phyloP scores from a whole-genome alignment of 2,797 vertebrate species.

The Heliangelus exortis region DNA sequence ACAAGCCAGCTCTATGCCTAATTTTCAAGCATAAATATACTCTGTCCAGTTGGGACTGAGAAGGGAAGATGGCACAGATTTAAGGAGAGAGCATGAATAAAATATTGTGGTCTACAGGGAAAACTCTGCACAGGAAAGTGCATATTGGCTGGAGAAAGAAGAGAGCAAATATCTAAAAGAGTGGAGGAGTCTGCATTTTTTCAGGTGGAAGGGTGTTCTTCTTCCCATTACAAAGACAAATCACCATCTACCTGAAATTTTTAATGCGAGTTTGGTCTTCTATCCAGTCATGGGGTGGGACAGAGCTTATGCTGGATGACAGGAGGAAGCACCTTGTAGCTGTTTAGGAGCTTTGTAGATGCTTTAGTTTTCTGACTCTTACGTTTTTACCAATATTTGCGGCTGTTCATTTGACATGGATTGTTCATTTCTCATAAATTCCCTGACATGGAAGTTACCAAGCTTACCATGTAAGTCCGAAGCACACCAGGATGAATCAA shows the following conservation, averaged over 20 bases:
- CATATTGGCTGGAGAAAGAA: background rate
- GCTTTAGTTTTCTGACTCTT: background rate
- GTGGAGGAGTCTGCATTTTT: background rate
- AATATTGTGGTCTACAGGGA: background rate
- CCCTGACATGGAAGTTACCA: background rate
- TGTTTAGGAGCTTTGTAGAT: background rate
- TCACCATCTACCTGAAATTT: background rate
- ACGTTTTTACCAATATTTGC: background rate
- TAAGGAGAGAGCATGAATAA: background rate
- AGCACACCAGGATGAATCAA: background rate
- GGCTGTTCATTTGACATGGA: background rate
- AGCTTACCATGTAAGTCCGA: background rate
- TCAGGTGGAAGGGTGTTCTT: background rate
- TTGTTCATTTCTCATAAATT: background rate
- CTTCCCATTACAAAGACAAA: background rate
- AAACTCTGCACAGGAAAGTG: background rate
- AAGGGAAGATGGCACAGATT: background rate
- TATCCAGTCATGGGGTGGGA: rapidly evolving
- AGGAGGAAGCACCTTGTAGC: background rate
- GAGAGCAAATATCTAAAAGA: background rate
- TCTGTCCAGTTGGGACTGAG: background rate
- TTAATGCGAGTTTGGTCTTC: background rate
- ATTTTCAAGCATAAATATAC: background rate
- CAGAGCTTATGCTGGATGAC: background rate
- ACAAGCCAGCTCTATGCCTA: background rate